Evolutionary conservation across 2,797 vertebrate species (phyloP), one percentile per base, ranked within the genome.

Genomic region (Schizothorax lantsangensis): DNA sequence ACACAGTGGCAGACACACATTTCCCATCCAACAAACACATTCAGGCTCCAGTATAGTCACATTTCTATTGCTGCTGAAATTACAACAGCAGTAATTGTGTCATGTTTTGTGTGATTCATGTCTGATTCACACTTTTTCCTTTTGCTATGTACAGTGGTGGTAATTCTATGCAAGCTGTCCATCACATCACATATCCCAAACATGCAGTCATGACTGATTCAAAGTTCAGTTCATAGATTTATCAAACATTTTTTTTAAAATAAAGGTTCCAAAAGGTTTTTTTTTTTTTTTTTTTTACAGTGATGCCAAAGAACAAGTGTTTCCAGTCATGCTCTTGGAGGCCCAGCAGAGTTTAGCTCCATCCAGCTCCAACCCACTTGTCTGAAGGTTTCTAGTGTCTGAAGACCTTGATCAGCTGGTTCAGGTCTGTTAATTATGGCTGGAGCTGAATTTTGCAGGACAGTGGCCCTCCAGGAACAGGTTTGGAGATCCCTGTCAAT

Each of bases 21-120:
- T 62, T 43, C 12, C 26, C 49, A 85, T 38, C 17, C 62, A 23
- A 10, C 64, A 81, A n/a, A 73, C 12, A 68, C 19, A 77, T 43
- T 52, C 54, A 59, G 10, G 7, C 38, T 23, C 47, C 15, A 69
- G 21, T n/a, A 33, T 7, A 66, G 26, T 66, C 26, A 66, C 62
- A 66, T 66, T 64, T 66, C 62, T 33, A 33, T 33, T 66, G 66
- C 33, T 71, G 47, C 21, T 54, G 19, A 40, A 82, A 66, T 21
- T 45, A 17, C 4, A 40, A 26, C 15, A 84, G 45, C 30, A 45
- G 33, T 40, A 15, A 79, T 52, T 64, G 59, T 80, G 57, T 79
- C 57, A 79, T 57, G 54, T 33, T 80, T 30, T 45, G 14, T 64
- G 64, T 45, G 40, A 80, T 30, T 30, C 57, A 49, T 69, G 59